A percentile compares a stretch with the other conserved stretches of the same genome.
Conservation (phyloP, 2,797 vertebrate genomes). For the Tragelaphus eurycerus region DNA sequence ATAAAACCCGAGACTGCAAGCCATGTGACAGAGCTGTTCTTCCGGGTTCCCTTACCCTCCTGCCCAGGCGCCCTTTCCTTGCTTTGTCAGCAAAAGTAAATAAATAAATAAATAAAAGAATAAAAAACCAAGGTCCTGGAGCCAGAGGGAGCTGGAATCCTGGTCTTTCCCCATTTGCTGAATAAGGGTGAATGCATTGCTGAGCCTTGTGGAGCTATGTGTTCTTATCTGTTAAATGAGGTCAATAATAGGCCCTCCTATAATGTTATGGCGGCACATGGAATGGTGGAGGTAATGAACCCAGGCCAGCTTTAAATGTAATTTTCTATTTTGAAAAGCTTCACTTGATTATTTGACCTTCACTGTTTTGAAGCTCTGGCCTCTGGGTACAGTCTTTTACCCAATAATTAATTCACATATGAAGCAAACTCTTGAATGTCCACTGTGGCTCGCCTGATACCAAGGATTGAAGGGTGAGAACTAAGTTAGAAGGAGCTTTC, state of each 20-base stretch:
- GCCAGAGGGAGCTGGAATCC: not conserved
- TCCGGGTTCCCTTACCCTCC: too few relatives aligned
- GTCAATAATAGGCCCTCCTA: not conserved
- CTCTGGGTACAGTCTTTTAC: not conserved
- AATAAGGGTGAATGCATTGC: not conserved
- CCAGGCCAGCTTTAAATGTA: not conserved
- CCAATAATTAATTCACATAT: not conserved
- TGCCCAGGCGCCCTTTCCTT: too few relatives aligned
- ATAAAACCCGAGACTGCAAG: too few relatives aligned
- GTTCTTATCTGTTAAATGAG: not conserved
- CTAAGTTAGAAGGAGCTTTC: not conserved
- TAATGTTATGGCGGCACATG: not conserved
- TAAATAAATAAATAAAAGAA: not conserved
- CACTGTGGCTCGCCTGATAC: not conserved
- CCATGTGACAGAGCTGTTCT: too few relatives aligned
- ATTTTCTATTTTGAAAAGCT: not conserved
- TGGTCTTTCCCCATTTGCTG: not conserved
- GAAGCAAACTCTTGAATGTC: not conserved
- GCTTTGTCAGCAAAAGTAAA: too few relatives aligned
- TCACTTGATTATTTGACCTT: not conserved
- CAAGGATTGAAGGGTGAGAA: not conserved
- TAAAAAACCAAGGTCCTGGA: not conserved
- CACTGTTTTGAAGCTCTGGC: not conserved
- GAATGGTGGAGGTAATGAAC: not conserved
- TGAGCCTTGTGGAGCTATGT: not conserved